A percentile compares a stretch with the other conserved stretches of the same genome.
Evolutionary conservation across 2,888 invertebrate species (phyloP).

Genomic region (Slavum lentiscoides): DNA sequence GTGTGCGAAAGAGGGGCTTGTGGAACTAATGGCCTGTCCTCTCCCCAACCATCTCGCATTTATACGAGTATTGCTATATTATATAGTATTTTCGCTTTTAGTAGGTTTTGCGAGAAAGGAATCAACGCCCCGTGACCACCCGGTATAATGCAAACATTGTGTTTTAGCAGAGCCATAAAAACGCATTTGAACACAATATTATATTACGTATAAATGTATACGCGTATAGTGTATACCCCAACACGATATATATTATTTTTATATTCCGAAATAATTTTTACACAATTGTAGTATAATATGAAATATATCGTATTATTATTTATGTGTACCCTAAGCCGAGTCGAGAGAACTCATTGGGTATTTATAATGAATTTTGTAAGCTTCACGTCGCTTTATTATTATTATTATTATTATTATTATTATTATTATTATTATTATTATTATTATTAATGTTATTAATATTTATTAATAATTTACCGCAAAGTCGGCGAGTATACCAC

Average conservation of each 20-base stretch:
- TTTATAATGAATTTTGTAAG: no score
- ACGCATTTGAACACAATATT: neutral
- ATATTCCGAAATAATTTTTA: neutral
- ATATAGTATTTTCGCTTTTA: constrained; percentile 38
- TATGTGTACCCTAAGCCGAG: no score
- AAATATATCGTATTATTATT: no score
- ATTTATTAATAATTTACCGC: no score
- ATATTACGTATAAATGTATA: neutral
- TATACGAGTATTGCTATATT: no score
- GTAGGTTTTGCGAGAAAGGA: constrained; percentile 45
- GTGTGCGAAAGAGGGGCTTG: constrained; percentile 20
- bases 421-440: no score
- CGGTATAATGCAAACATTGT: constrained; percentile 51
- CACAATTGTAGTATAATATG: no score
- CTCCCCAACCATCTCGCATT: neutral
- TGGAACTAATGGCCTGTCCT: constrained; percentile 43
- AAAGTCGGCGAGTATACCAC: no score
- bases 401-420: no score
- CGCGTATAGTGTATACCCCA: neutral
- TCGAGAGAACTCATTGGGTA: no score
- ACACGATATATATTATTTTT: neutral
- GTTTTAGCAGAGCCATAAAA: constrained; percentile 47
- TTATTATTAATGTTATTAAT: no score
- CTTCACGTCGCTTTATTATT: no score
- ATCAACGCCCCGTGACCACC: constrained; percentile 51